Evolutionary conservation across 2,113 vertebrate genomes (phyloP).

Genomic region (Pseudorectes ferrugineus): DNA sequence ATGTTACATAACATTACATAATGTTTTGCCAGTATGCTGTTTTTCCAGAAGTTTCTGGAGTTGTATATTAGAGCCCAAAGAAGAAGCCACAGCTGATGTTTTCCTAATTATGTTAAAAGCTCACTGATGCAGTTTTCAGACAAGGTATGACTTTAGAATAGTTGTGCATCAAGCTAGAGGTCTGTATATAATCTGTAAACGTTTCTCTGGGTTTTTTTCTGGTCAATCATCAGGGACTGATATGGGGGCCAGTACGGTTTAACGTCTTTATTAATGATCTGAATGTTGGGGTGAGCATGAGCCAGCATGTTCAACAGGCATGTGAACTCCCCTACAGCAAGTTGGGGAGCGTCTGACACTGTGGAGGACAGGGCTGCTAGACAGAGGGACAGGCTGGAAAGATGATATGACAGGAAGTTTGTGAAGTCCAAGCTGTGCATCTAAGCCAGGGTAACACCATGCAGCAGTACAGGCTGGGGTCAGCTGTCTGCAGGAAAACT

Average conservation of each 20-base stretch:
- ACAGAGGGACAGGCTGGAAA: background rate
- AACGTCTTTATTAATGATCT: background rate
- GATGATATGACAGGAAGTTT: no score
- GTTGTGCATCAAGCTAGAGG: background rate
- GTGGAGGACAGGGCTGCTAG: background rate
- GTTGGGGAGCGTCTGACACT: accelerated
- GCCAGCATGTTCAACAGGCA: background rate
- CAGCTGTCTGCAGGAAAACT: background rate
- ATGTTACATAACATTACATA: background rate
- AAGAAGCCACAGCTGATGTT: background rate
- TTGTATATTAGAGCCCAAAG: background rate
- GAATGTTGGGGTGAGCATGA: background rate
- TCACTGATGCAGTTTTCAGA: background rate
- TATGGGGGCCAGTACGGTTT: background rate
- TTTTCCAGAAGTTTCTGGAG: background rate
- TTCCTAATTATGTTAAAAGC: background rate
- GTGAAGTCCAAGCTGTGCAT: background rate
- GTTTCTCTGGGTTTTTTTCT: background rate
- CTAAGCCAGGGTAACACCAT: background rate
- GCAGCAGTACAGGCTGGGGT: background rate
- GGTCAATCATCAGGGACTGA: background rate
- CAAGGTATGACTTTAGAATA: background rate
- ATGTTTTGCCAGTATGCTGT: background rate
- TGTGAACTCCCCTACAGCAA: background rate
- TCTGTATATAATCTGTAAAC: background rate